phyloP scores from a whole-genome alignment of 2,113 vertebrate genomes.

The Tichodroma muraria region DNA sequence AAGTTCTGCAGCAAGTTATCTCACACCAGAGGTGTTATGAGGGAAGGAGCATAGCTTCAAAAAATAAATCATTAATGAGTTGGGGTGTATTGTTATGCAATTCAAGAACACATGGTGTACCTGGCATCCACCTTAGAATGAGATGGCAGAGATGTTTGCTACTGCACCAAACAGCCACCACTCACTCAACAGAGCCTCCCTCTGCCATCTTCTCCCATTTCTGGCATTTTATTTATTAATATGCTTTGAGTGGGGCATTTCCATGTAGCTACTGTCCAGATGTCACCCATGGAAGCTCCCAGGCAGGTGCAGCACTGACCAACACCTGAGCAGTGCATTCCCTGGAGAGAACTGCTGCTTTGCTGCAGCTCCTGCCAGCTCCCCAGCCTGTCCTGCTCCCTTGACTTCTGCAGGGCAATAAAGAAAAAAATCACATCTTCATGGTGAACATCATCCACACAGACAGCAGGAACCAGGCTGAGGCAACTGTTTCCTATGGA shows the following conservation, averaged over 20 bases:
- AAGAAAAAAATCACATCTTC: neutral
- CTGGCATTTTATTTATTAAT: neutral
- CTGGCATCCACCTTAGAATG: neutral
- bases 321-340: neutral
- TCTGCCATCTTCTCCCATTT: neutral
- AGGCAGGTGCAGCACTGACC: neutral
- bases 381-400: neutral
- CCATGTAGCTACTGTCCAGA: neutral
- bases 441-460: neutral
- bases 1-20: neutral
- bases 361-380: neutral
- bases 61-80: neutral
- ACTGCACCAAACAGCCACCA: neutral
- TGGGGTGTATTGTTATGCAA: neutral
- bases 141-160: neutral
- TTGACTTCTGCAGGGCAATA: neutral
- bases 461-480: neutral
- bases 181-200: neutral
- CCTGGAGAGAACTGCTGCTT: too few relatives aligned
- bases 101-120: neutral
- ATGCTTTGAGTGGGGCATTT: neutral
- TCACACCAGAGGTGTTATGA: neutral
- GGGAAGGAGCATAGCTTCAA: neutral
- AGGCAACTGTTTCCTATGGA: neutral
- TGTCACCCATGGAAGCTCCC: neutral